phyloP scores from a whole-genome alignment of 2,113 vertebrate species.

The Pardalotus punctatus region DNA sequence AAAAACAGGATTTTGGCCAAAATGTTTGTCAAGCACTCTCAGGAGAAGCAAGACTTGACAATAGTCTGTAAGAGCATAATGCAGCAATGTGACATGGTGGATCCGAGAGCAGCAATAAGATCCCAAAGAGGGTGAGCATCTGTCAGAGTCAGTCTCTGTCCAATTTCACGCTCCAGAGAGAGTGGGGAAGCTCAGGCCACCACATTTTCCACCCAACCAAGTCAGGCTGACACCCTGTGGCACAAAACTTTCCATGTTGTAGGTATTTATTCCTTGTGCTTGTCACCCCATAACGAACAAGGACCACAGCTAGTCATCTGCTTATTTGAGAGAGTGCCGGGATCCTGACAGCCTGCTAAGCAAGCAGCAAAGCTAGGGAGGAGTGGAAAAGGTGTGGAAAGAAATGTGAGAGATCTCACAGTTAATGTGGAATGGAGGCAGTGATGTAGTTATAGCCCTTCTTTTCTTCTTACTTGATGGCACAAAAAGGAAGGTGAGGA shows the following conservation, averaged over 20 bases:
- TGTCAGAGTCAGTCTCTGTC: slow-evolving; percentile 20
- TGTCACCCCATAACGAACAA: slow-evolving; percentile 52
- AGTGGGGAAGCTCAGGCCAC: not conserved
- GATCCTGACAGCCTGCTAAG: slow-evolving; percentile 44
- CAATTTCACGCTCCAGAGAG: slow-evolving; percentile 14
- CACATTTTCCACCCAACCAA: slow-evolving; percentile 37
- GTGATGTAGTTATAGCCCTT: slow-evolving; percentile 58
- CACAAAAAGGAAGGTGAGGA: slow-evolving; percentile 59
- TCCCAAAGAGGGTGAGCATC: not conserved
- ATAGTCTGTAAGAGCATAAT: not conserved
- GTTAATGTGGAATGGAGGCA: slow-evolving; percentile 53
- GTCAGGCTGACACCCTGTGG: not conserved
- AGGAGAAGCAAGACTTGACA: not conserved
- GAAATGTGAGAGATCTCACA: slow-evolving; percentile 56
- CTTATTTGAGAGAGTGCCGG: not conserved
- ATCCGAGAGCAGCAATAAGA: not conserved
- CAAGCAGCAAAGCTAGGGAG: not conserved
- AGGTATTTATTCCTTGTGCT: slow-evolving; percentile 44
- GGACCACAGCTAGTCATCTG: slow-evolving; percentile 23
- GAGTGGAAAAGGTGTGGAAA: slow-evolving; percentile 48
- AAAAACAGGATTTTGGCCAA: not conserved
- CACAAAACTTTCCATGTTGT: not conserved
- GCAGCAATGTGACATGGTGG: not conserved
- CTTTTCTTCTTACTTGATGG: slow-evolving; percentile 68
- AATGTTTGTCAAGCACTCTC: not conserved